phyloP scores from a whole-genome alignment of 2,888 invertebrate species.

The Chrysolina oricalcia region DNA sequence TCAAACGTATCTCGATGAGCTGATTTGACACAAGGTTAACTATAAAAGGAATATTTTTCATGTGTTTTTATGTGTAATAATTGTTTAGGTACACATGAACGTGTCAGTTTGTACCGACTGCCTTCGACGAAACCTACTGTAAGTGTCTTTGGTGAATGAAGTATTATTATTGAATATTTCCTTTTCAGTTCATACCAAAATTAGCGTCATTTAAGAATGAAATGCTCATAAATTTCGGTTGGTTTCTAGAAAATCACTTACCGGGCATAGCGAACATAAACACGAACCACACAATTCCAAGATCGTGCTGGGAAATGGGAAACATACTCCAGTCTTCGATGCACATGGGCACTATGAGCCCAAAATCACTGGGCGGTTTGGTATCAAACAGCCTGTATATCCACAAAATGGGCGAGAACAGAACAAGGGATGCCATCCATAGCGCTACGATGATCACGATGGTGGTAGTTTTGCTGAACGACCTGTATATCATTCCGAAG shows the following conservation, averaged over 20 bases:
- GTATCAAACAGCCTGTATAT: slow-evolving; percentile 48
- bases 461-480: slow-evolving; percentile 81
- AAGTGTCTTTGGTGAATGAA: no score
- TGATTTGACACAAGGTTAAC: no score
- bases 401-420: slow-evolving; percentile 79
- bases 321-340: slow-evolving; percentile 77
- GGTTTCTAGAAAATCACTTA: slow-evolving; percentile 64
- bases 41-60: no score
- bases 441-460: slow-evolving; percentile 77
- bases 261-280: slow-evolving; percentile 87
- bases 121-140: no score
- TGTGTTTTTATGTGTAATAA: no score
- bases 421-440: slow-evolving; percentile 79
- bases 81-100: no score
- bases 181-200: no score
- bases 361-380: slow-evolving; percentile 35
- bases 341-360: slow-evolving; percentile 69
- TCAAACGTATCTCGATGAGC: no score
- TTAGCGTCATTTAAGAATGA: no score
- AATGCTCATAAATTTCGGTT: background rate
- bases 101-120: no score
- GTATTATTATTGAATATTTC: no score
- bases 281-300: slow-evolving; percentile 81
- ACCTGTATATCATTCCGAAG: slow-evolving; percentile 80
- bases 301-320: slow-evolving; percentile 75